Conservation (phyloP, 2,113 vertebrate genomes). For the Elgaria multicarinata region DNA sequence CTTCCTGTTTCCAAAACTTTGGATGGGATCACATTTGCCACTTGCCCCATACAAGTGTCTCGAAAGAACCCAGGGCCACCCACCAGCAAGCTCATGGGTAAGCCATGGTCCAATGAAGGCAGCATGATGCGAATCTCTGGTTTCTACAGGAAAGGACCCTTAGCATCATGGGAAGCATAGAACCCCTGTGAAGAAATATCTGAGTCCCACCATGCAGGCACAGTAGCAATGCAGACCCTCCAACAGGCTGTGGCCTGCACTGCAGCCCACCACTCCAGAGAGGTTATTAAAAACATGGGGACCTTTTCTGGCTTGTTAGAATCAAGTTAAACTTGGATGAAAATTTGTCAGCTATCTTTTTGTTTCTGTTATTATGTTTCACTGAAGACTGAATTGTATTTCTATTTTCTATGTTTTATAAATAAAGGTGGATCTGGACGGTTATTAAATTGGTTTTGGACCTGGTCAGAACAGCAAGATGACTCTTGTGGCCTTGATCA, state of each 20-base stretch:
- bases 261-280: background rate
- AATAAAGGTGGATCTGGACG: background rate
- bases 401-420: too few species aligned
- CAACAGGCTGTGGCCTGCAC: background rate
- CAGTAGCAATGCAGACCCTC: background rate
- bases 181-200: background rate
- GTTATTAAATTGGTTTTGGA: background rate
- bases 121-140: background rate
- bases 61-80: background rate
- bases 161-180: background rate
- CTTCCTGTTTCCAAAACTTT: background rate
- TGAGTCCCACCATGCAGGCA: background rate
- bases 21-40: background rate
- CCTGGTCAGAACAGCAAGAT: background rate
- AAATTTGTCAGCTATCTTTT: background rate
- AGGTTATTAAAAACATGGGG: background rate
- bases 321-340: background rate
- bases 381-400: too few species aligned
- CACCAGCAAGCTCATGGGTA: background rate
- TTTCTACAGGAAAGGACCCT: background rate
- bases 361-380: too few species aligned
- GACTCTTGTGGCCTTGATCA: background rate
- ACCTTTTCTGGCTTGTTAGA: background rate
- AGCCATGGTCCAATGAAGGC: background rate
- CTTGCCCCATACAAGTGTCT: background rate